A percentile compares a stretch with the other conserved stretches of the same genome.
These are phyloP conservation scores for Pyrochroa serraticornis DNA, from an alignment of 2,888 invertebrate species.

Conservation along the genomic window DNA sequence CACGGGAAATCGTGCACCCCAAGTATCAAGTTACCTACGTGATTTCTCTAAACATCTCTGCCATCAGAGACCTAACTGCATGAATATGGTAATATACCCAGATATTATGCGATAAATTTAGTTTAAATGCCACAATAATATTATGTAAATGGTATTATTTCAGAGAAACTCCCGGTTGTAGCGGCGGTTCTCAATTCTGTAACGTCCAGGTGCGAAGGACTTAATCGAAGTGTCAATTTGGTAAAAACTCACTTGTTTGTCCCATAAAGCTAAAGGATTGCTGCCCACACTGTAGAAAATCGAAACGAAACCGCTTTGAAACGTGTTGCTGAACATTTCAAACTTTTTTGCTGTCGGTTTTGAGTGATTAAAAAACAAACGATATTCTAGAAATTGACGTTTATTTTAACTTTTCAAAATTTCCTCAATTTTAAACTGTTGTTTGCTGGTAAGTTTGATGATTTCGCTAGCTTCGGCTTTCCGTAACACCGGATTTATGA, in stretches of 20 bases:
- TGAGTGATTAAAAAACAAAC: too few relatives aligned
- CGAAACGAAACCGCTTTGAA: conserved; percentile 71
- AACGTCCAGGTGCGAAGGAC: not conserved
- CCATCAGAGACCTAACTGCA: not conserved
- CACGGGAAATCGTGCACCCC: not conserved
- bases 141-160: too few relatives aligned
- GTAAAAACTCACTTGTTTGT: conserved; percentile 61
- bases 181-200: too few relatives aligned
- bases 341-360: not conserved
- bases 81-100: conserved; percentile 21
- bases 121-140: too few relatives aligned
- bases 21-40: conserved; percentile 15
- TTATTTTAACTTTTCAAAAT: conserved; percentile 37
- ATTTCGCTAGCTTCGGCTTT: conserved; percentile 46
- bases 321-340: conserved; percentile 70
- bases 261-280: conserved; percentile 71
- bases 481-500: conserved; percentile 64
- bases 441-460: conserved; percentile 46
- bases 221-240: conserved; percentile 1
- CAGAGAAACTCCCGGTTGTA: too few relatives aligned
- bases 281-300: conserved; percentile 72
- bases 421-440: conserved; percentile 47
- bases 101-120: conserved; percentile 7
- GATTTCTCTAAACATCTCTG: conserved; percentile 8
- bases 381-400: not conserved